Base-by-base conservation (phyloP, 1,140 invertebrate genomes). In the Centruroides sculpturatus region DNA sequence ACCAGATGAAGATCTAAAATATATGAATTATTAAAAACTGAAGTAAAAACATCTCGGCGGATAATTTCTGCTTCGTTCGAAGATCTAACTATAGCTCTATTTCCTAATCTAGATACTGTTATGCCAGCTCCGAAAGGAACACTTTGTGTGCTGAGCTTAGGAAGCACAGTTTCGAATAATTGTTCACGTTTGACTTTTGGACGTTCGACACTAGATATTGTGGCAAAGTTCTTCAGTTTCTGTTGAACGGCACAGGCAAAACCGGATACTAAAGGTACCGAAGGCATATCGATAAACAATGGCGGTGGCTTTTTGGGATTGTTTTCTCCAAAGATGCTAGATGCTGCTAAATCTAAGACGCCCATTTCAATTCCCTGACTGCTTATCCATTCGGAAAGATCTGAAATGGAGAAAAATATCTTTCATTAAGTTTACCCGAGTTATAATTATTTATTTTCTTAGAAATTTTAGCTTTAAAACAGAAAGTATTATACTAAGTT, bases 1-100 rank as follows among this genome's bases (percentile, higher is more conserved):
- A 85, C 91, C 68, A 93, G 92, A 73, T 91, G 87, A 0, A 95
- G 75, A 62, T 93, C 88, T n/a, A 96, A 72, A 76, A 94, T 87
- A 71, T 85, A 85, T 0, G 92, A 93, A 68, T 89, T 89, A 71
- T 97, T 96, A 69, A 97, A 88, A 7, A 96, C 88, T 0, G 90
- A 90, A 1, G 87, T 90, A 0, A 94, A 87, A 1, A 95, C 87
- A 70, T 93, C 89, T 71, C 90, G 88, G 0, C 92, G 85, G 3
- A 93, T 89, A 60, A 84, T 84, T 35, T 73, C 69, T 0, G 72
- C 71, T 52, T 71, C 71, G 47, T 74, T 70, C 6, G 74, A 65
- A 6, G 73, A 59, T 51, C 72, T 71, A 3, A 91, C 76, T 0
- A 89, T 83, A 12, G 87, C 82, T 59, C 85, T 85, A 47, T 72